Percentiles rank a stretch among this genome's conserved stretches.
These are phyloP conservation scores for Muscicapa striata DNA, from an alignment of 2,797 vertebrate species.

Conservation along the genomic window DNA sequence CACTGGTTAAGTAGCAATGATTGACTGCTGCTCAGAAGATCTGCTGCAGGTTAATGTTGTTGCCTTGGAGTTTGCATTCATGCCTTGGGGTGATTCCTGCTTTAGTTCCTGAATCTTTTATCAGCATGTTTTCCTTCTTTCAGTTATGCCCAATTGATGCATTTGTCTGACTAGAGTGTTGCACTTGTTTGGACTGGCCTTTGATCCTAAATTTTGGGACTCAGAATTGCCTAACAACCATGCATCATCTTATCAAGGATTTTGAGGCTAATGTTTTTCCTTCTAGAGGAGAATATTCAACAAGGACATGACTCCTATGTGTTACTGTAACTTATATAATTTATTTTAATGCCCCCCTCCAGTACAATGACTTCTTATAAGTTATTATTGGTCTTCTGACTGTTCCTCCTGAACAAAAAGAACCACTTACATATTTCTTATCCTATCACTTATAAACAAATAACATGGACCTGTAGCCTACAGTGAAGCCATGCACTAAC, in stretches of 20 bases:
- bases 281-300: not conserved
- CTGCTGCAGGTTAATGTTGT: not conserved
- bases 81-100: not conserved
- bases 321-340: not conserved
- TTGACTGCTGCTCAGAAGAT: not conserved
- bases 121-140: not conserved
- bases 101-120: not conserved
- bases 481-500: not conserved
- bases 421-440: not conserved
- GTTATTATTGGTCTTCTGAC: not conserved
- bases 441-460: not conserved
- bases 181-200: not conserved
- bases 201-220: not conserved
- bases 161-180: not conserved
- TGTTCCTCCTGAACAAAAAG: not conserved
- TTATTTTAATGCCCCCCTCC: not conserved
- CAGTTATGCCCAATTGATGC: not conserved
- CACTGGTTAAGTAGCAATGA: not conserved
- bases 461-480: not conserved
- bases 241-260: not conserved
- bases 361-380: not conserved
- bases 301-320: not conserved
- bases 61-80: not conserved
- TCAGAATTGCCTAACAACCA: not conserved
- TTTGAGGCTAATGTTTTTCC: not conserved